Evolutionary conservation across 2,888 invertebrate genomes (phyloP), one percentile per base, ranked within the genome.

Genomic region (Eristalinus sepulchralis): DNA sequence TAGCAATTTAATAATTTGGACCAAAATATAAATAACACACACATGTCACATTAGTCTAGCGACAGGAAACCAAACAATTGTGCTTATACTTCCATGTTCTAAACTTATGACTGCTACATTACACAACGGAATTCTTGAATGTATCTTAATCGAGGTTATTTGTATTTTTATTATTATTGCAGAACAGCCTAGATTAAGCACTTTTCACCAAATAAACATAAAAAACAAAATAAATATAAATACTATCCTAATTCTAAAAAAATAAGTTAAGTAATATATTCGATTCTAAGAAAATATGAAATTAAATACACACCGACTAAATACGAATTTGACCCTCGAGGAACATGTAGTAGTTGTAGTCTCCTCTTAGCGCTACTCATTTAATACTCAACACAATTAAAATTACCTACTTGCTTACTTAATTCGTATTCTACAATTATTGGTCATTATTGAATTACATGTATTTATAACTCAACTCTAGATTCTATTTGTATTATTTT

Each of bases 251-350:
- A 17, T 17, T 47, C 47, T 47, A 47, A 47, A 17, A 17, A 47
- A 47, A 8, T 3, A 2, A 47, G 17, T 47, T 5, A 47, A 47
- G 8, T 47, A 39, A 17, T 47, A 17, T 47, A 1, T 47, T 47
- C n/a, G 8, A 17, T 47, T 47, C 47, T 47, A 13, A 53, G 57
- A 34, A 68, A 68, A 39, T 47, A 33, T 72, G 57, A 63, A 72
- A 55, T 31, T 68, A 80, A 80, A 75, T 76, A 82, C 81, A 82
- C 85, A 85, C 64, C 13, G 77, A 82, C 68, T 77, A 73, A 22
- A 5, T 11, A 64, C 75, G 33, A 59, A 36, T 53, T 75, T 84
- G 66, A 71, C 70, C 70, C 22, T 73, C 22, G 57, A 79, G 53
- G 31, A 79, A 47, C 8, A 9, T 10, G 34, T 34, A 34, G 67